Evolutionary conservation across 1,140 invertebrate genomes (phyloP).

Genomic region (Pachypsylla venusta): DNA sequence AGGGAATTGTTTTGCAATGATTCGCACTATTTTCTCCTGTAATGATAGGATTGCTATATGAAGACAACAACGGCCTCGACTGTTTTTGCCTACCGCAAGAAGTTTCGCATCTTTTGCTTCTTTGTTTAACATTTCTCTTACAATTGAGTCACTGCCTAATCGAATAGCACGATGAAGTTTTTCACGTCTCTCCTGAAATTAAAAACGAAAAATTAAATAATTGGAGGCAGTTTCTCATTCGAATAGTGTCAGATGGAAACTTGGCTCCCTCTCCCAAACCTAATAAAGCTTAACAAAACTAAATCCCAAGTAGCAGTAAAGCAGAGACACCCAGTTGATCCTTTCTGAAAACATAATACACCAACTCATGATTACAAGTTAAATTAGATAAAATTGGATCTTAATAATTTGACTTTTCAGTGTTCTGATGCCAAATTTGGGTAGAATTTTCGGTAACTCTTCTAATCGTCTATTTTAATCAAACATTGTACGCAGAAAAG

Average conservation of each 20-base stretch:
- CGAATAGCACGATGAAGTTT: slow-evolving; percentile 58
- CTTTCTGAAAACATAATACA: background rate
- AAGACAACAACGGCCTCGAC: slow-evolving; percentile 44
- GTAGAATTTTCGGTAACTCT: background rate
- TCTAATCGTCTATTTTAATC: background rate
- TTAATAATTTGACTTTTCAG: background rate
- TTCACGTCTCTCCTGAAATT: slow-evolving; percentile 49
- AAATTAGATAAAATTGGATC: background rate
- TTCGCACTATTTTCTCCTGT: slow-evolving; percentile 56
- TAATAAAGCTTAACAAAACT: no score
- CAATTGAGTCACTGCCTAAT: slow-evolving; percentile 42
- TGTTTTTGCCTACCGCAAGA: slow-evolving; percentile 58
- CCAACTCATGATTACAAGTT: background rate
- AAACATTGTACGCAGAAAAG: no score
- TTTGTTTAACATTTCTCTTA: slow-evolving; percentile 36
- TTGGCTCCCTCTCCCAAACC: no score
- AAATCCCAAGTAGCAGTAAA: no score
- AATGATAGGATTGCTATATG: slow-evolving; percentile 71
- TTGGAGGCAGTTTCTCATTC: background rate
- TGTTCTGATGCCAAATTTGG: background rate
- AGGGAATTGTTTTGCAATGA: slow-evolving; percentile 52
- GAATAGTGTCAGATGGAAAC: no score
- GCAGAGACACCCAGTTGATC: no score
- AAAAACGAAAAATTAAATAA: slow-evolving; percentile 13
- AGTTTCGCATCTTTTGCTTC: slow-evolving; percentile 43